Evolutionary conservation across 1,140 invertebrate species (phyloP).

Genomic region (Battus philenor): DNA sequence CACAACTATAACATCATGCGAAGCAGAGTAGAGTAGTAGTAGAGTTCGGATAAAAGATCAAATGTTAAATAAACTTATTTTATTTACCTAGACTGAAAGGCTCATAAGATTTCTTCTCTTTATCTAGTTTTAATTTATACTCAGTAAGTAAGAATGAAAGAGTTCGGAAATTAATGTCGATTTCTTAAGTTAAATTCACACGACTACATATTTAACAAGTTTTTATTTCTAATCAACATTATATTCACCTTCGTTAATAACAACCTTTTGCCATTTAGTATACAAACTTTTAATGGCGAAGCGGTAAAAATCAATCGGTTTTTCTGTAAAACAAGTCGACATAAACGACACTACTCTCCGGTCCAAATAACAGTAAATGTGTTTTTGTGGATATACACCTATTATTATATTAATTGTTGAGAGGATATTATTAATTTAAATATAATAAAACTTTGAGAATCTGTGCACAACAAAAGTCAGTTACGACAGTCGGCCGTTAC

Average conservation of each 20-base stretch:
- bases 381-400: not conserved
- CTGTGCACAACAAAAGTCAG: slow-evolving; percentile 50
- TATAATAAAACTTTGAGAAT: slow-evolving; percentile 32
- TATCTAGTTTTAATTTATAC: not conserved
- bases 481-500: slow-evolving; percentile 64
- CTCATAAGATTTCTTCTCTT: no score
- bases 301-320: no score
- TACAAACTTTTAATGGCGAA: no score
- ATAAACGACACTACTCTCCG: no score
- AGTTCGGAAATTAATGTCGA: not conserved
- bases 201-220: no score
- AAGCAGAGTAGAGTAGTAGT: not conserved
- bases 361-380: no score
- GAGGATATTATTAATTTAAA: not conserved
- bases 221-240: no score
- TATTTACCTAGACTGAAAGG: not conserved
- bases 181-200: not conserved
- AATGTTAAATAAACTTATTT: no score
- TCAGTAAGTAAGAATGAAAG: not conserved
- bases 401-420: not conserved
- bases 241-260: no score
- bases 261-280: no score
- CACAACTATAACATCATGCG: no score
- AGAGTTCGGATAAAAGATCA: not conserved
- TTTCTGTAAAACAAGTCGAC: no score